Percentiles rank a stretch among this genome's conserved stretches.
phyloP scores from a whole-genome alignment of 2,797 vertebrate genomes.

The Menidia menidia region DNA sequence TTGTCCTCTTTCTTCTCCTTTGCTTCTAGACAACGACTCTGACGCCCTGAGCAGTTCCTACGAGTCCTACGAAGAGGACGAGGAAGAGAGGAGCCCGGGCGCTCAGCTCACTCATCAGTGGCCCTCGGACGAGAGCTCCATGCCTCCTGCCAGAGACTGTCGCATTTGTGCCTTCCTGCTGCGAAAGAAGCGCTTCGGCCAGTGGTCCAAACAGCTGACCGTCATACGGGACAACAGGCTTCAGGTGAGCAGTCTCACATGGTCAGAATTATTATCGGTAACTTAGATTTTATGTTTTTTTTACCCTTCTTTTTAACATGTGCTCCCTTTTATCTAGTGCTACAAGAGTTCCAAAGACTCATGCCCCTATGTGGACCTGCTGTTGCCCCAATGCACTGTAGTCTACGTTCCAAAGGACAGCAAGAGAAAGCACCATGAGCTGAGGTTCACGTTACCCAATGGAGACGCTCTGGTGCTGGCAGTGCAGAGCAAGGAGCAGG shows the following conservation, averaged over 20 bases:
- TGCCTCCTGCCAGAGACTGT: conserved; percentile 92
- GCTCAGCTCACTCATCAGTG: conserved; percentile 89
- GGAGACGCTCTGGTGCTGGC: conserved; percentile 92
- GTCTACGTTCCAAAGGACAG: conserved; percentile 93
- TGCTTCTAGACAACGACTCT: conserved; percentile 91
- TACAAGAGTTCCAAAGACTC: conserved; percentile 97
- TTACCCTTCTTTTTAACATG: accelerated
- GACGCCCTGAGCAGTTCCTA: conserved; percentile 98
- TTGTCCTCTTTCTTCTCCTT: background rate
- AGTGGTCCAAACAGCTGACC: conserved; percentile 97
- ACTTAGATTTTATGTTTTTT: accelerated
- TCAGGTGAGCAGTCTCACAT: conserved; percentile 81
- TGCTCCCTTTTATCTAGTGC: conserved; percentile 81
- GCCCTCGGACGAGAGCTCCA: conserved; percentile 94
- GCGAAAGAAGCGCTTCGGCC: conserved; percentile 97
- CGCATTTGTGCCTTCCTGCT: conserved; percentile 95
- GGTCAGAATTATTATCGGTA: background rate
- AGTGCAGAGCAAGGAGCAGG: conserved; percentile 96
- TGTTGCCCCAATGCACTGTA: conserved; percentile 87
- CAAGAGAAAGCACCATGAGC: conserved; percentile 94
- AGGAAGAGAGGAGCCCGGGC: conserved; percentile 85
- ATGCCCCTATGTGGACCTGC: conserved; percentile 89
- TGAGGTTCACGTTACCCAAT: conserved; percentile 91
- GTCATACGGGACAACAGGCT: conserved; percentile 93
- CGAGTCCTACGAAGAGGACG: conserved; percentile 97